phyloP scores from a whole-genome alignment of 2,888 invertebrate species.

The Plebejus argus region DNA sequence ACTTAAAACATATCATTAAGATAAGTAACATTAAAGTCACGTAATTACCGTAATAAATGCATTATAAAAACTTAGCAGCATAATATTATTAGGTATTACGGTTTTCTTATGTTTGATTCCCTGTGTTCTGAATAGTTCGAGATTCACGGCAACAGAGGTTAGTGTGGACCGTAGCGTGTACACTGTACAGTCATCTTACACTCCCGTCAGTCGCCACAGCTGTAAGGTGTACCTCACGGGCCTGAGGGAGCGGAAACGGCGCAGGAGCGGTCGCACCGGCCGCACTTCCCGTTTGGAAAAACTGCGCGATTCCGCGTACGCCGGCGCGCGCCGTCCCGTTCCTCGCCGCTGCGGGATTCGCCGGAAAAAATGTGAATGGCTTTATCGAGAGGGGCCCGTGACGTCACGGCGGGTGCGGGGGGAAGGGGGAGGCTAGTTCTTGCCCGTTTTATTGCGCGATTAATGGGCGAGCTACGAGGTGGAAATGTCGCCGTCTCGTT shows the following conservation, averaged over 20 bases:
- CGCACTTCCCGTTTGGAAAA: conserved; percentile 13
- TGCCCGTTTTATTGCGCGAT: conserved; percentile 18
- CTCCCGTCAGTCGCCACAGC: no score
- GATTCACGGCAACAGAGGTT: not conserved
- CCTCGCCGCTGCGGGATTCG: not conserved
- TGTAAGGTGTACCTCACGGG: not conserved
- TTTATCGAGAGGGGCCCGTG: conserved; percentile 26
- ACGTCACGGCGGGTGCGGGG: not conserved
- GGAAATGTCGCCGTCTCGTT: not conserved
- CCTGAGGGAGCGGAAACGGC: not conserved
- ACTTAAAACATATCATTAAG: not conserved
- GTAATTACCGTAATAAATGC: not conserved
- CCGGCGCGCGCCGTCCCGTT: conserved; percentile 6
- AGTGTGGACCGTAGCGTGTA: not conserved
- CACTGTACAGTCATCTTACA: no score
- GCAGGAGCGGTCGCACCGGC: not conserved
- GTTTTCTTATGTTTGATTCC: no score
- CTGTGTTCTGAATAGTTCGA: no score
- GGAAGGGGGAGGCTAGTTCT: conserved; percentile 30
- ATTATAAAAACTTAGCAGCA: not conserved
- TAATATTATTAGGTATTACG: no score
- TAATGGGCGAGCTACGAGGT: not conserved
- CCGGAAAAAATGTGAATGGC: conserved; percentile 23
- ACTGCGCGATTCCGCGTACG: not conserved
- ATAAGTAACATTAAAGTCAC: not conserved